phyloP scores from a whole-genome alignment of 2,888 invertebrate species.

The Campoletis raptor region DNA sequence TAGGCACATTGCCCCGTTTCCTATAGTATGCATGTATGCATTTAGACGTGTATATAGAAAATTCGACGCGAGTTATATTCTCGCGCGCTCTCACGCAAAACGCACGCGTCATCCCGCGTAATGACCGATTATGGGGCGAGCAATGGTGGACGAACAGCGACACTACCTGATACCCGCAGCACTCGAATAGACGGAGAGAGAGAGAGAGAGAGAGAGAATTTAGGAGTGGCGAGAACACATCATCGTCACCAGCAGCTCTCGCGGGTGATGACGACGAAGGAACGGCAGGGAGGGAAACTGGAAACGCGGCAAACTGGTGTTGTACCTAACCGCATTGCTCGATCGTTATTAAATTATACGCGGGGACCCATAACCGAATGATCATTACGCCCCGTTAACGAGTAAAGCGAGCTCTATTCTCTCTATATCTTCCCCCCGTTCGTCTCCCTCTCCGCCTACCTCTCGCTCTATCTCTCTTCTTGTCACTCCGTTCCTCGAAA shows the following conservation, averaged over 20 bases:
- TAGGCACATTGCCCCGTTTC: slow-evolving; percentile 20
- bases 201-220: slow-evolving; percentile 1
- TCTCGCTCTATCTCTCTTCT: slow-evolving; percentile 57
- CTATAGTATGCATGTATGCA: neutral
- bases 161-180: slow-evolving; percentile 8
- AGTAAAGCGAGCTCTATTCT: slow-evolving; percentile 65
- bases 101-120: slow-evolving; percentile 84
- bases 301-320: slow-evolving; percentile 78
- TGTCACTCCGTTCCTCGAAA: neutral
- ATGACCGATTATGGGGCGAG: slow-evolving; percentile 82
- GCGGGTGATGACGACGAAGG: slow-evolving; percentile 55
- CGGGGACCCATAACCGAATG: slow-evolving; percentile 82
- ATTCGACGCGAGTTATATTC: slow-evolving; percentile 63
- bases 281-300: slow-evolving; percentile 56
- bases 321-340: slow-evolving; percentile 78
- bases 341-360: slow-evolving; percentile 84
- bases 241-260: slow-evolving; percentile 62
- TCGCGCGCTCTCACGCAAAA: slow-evolving; percentile 75
- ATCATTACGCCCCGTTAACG: slow-evolving; percentile 83
- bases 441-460: too few species aligned
- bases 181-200: neutral
- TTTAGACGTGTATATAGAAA: slow-evolving; percentile 8
- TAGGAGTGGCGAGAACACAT: slow-evolving; percentile 34
- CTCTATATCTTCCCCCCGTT: too few species aligned
- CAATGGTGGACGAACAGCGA: slow-evolving; percentile 51